These are phyloP conservation scores for Plebejus argus DNA, from an alignment of 2,888 invertebrate species.

Conservation along the genomic window DNA sequence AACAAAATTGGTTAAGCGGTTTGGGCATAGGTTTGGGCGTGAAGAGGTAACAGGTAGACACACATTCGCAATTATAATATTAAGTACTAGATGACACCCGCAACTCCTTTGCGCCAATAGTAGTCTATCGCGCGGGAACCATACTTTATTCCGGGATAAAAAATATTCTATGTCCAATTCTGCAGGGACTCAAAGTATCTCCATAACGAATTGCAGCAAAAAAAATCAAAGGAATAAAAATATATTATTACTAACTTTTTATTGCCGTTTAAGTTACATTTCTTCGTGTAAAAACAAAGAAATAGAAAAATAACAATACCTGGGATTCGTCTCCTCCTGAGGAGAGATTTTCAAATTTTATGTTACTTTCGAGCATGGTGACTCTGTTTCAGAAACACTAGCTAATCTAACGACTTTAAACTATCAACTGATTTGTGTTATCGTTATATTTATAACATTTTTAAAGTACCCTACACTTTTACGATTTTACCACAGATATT, in stretches of 20 bases:
- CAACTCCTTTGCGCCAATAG: too few species aligned
- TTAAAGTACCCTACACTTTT: neutral
- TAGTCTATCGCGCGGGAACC: too few species aligned
- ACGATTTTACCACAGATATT: neutral
- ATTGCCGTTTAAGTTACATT: neutral
- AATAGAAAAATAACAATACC: neutral
- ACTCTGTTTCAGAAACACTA: neutral
- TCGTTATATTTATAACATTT: neutral
- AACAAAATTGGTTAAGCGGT: too few species aligned
- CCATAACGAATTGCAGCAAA: too few species aligned
- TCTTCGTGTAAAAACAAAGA: neutral
- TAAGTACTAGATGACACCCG: too few species aligned
- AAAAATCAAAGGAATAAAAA: too few species aligned
- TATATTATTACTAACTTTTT: neutral
- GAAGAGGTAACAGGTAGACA: too few species aligned
- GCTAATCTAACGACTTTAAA: neutral
- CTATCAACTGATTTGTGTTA: neutral
- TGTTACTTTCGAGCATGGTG: constrained; percentile 3
- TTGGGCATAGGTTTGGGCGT: too few species aligned
- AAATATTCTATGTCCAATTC: too few species aligned
- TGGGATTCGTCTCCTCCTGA: neutral
- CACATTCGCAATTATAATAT: too few species aligned
- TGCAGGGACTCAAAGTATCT: too few species aligned
- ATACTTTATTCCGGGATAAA: too few species aligned
- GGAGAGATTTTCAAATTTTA: neutral